Base-by-base conservation (phyloP, 2,888 invertebrate species). In the Tenthredo notha region DNA sequence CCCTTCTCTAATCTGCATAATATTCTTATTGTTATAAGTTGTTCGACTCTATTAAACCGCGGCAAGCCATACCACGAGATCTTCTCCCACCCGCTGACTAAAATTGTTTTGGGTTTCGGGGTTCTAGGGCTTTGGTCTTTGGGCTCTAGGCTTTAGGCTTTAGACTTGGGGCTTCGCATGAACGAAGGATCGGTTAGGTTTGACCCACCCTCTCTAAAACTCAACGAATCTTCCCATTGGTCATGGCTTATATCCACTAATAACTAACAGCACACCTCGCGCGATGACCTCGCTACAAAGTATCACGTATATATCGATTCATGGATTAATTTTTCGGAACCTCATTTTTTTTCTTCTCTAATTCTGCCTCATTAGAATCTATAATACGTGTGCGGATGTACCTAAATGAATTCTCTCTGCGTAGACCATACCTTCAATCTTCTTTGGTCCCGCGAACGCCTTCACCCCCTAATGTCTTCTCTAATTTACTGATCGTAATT, bases 31-130 rank as follows among this genome's bases (percentile, higher is more conserved):
- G 78, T 58, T 61, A 50, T 50, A 77, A 77, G 54, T 29, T 25
- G 75, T 78, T 78, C 58, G 78, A 78, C 78, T 78, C 58, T 77
- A 50, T 77, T 77, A 77, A 77, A 77, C 77, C 77, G 54, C 50
- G 33, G 77, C 50, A 7, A 54, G 25, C 29, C 77, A 77, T 50
- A 18, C 50, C 75, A 75, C 75, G 54, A 74, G n/a, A 74, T 74
- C 15, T 2, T 15, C 75, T 29, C 75, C 50, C 72, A 40, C 43
- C 72, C 43, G 72, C 40, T 74, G 72, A 43, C 43, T 25, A 43
- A 74, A 74, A 74, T 43, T 74, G 21, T 74, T 74, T 40, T 9
- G 7, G n/a, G 75, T 40, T 50, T 15, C 25, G 50, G 72, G 43
- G 3, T 18, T 21, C n/a, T 21, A n/a, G 37, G 29, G 29, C 29